phyloP scores from a whole-genome alignment of 1,140 invertebrate species.

The Scaptomyza graminum region DNA sequence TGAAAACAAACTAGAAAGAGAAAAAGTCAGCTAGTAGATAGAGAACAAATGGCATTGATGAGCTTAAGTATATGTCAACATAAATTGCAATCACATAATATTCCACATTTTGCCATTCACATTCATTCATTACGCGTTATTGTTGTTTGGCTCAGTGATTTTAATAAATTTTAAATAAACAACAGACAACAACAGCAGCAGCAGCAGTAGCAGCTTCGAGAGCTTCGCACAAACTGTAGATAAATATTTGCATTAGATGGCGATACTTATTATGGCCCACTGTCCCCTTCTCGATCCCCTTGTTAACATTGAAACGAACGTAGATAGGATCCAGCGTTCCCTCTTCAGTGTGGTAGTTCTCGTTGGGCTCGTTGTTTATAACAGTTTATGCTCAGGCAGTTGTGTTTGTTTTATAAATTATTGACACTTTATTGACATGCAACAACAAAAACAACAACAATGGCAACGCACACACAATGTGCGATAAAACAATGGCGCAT shows the following conservation, averaged over 20 bases:
- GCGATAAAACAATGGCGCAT: conserved; percentile 50
- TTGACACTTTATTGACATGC: conserved; percentile 80
- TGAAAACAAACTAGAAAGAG: conserved; percentile 24
- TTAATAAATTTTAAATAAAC: conserved; percentile 82
- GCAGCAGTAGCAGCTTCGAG: conserved; percentile 22
- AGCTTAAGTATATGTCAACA: conserved; percentile 80
- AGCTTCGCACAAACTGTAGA: conserved; percentile 44
- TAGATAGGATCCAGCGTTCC: conserved; percentile 3
- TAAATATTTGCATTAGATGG: conserved; percentile 79
- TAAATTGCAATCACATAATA: conserved; percentile 75
- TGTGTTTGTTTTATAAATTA: conserved; percentile 82
- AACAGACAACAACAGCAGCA: conserved; percentile 20
- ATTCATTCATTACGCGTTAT: conserved; percentile 21
- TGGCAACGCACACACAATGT: conserved; percentile 24
- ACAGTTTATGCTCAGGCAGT: conserved; percentile 53
- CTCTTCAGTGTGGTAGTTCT: not conserved
- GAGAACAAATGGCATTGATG: conserved; percentile 61
- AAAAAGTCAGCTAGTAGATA: not conserved
- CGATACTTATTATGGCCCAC: conserved; percentile 37
- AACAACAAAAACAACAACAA: conserved; percentile 19
- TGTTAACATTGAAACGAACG: not conserved
- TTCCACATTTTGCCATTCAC: conserved; percentile 28
- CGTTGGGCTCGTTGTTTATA: conserved; percentile 47
- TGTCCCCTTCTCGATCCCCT: too few relatives aligned
- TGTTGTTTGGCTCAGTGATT: conserved; percentile 51